phyloP scores from a whole-genome alignment of 53 echinoderm and acorn worm genomes.

The Echinometra lucunter region DNA sequence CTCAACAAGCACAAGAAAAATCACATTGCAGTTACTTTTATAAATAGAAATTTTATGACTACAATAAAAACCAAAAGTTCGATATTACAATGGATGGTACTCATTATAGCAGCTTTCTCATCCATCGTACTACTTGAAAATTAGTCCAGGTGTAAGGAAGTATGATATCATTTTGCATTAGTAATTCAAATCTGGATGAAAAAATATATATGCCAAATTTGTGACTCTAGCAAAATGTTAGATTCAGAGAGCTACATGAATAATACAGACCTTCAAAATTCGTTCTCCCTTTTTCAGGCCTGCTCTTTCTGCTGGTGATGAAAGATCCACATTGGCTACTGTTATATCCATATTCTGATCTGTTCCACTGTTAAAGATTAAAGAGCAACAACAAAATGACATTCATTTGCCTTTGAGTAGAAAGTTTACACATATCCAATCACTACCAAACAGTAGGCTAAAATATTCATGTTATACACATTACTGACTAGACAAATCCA shows the following conservation, averaged over 20 bases:
- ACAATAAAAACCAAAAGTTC: too few relatives aligned
- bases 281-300: slow-evolving; percentile 89
- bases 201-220: background rate
- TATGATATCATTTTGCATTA: background rate
- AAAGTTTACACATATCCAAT: too few relatives aligned
- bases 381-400: too few relatives aligned
- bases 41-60: too few relatives aligned
- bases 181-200: background rate
- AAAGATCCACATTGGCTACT: slow-evolving; percentile 89
- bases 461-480: too few relatives aligned
- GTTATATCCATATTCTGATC: slow-evolving; percentile 88
- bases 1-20: background rate
- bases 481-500: too few relatives aligned
- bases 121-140: background rate
- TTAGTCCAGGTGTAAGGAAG: background rate
- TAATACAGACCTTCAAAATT: slow-evolving; percentile 79
- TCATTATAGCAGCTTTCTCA: background rate
- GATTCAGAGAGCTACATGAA: background rate
- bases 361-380: slow-evolving; percentile 74
- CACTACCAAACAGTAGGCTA: too few relatives aligned
- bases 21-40: too few relatives aligned
- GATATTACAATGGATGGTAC: background rate
- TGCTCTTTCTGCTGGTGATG: slow-evolving; percentile 91
- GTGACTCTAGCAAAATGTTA: too few relatives aligned
- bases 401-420: too few relatives aligned